These are phyloP conservation scores for Sebastes reedi DNA, from an alignment of 2,797 vertebrate species.

Conservation along the genomic window DNA sequence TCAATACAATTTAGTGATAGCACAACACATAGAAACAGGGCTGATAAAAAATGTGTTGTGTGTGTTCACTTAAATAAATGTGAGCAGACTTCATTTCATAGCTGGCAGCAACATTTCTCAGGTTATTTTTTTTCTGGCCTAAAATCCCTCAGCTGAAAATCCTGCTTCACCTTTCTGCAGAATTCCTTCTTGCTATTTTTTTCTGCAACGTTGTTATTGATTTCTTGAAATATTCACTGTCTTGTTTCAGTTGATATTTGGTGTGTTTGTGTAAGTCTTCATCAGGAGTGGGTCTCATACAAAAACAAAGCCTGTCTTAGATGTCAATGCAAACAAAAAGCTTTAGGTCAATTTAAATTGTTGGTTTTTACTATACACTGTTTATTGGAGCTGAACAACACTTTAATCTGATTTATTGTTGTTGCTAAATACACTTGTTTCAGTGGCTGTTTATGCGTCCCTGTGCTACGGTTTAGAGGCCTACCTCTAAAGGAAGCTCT, in stretches of 20 bases:
- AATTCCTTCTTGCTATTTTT: slow-evolving; percentile 17
- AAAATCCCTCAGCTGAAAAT: slow-evolving; percentile 26
- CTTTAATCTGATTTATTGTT: neutral
- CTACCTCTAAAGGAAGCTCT: slow-evolving; percentile 12
- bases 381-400: neutral
- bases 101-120: slow-evolving; percentile 27
- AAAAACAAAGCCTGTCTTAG: neutral
- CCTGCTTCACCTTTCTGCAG: slow-evolving; percentile 17
- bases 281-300: neutral
- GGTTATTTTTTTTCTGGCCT: slow-evolving; percentile 47
- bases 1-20: neutral
- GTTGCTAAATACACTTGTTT: neutral
- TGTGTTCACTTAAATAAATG: slow-evolving; percentile 21
- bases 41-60: slow-evolving; percentile 12
- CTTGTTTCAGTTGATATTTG: slow-evolving; percentile 12
- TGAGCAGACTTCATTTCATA: slow-evolving; percentile 32
- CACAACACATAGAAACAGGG: neutral
- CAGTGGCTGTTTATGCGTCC: neutral
- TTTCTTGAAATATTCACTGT: slow-evolving; percentile 32
- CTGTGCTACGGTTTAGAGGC: neutral
- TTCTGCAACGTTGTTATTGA: slow-evolving; percentile 24
- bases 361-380: neutral
- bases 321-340: slow-evolving; percentile 9
- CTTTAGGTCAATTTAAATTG: slow-evolving; percentile 2
- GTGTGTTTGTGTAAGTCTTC: slow-evolving; percentile 18